Evolutionary conservation across 2,113 vertebrate species (phyloP).

Genomic region (Daphoenositta chrysoptera): DNA sequence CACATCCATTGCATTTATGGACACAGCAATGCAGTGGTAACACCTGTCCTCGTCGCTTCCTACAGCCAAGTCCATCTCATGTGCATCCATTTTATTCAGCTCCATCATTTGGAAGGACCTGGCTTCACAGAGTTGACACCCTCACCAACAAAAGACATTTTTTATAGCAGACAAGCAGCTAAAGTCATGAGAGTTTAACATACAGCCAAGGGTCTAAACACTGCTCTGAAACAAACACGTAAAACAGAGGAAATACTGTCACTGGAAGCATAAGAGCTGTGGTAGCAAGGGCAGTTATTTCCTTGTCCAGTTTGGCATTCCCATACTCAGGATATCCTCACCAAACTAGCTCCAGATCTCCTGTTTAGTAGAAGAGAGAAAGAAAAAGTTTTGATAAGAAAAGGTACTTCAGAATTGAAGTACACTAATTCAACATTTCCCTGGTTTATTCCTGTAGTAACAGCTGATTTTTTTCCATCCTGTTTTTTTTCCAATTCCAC

Average conservation of each 20-base stretch:
- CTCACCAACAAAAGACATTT: background rate
- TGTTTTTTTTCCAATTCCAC: background rate
- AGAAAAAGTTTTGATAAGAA: background rate
- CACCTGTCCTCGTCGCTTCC: background rate
- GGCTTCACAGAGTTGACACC: background rate
- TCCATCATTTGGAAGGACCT: background rate
- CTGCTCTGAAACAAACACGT: background rate
- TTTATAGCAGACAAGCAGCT: background rate
- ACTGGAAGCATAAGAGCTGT: background rate
- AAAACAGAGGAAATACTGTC: background rate
- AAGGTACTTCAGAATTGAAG: background rate
- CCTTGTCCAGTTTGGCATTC: background rate
- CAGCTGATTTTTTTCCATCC: background rate
- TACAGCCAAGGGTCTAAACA: background rate
- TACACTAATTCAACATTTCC: background rate
- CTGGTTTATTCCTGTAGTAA: background rate
- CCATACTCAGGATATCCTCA: background rate
- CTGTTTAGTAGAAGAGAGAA: background rate
- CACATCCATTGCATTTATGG: background rate
- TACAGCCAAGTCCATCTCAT: background rate
- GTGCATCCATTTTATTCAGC: background rate
- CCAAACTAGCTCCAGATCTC: background rate
- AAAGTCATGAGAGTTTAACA: background rate
- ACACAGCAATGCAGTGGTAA: background rate
- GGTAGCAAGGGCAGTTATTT: background rate